Evolutionary conservation across 53 echinoderm and acorn worm species (phyloP), one percentile per base, ranked within the genome.

Genomic region (Paelopatides confundens): DNA sequence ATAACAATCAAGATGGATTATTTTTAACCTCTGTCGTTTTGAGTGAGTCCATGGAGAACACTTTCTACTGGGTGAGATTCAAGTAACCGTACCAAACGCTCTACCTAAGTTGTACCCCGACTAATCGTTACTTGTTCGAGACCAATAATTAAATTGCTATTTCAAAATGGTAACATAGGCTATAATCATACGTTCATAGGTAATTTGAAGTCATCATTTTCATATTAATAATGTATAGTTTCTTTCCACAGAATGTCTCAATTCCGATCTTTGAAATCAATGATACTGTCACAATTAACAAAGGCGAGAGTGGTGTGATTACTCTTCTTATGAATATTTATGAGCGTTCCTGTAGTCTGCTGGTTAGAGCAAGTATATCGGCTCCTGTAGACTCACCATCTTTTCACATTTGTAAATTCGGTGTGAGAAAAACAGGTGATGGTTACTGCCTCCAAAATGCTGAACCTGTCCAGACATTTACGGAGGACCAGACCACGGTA

Each of bases 391-490:
- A 18, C n/a, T 52, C 51, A 31, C 34, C 65, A 34, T 23, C 23
- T 6, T 63, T 33, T 31, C 84, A 83, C 30, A 63, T 83, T 63
- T 83, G 84, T 83, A 64, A 63, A 35, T 39, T 83, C 30, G 84
- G 84, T 24, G 14, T 65, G 35, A 35, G 84, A 65, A 64, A 62
- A 62, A 83, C 84, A 24, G 84, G 84, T 2, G 24, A 46, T 3
- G 84, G 84, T 14, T 83, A 64, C 46, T 83, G 84, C 17, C 24
- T 83, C 2, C 64, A 83, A 40, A 83, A 83, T 26, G 0, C 63
- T 21, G 37, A 36, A 3, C 37, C 37, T 26, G 4, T 27, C 4
- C 35, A 35, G 36, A 36, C 84, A 8, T 83, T 83, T 27, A 64
- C 40, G 1, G 65, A 34, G 26, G 63, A 83, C 31, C 4, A n/a